Evolutionary conservation across 2,797 vertebrate genomes (phyloP).

Genomic region (Peromyscus eremicus): DNA sequence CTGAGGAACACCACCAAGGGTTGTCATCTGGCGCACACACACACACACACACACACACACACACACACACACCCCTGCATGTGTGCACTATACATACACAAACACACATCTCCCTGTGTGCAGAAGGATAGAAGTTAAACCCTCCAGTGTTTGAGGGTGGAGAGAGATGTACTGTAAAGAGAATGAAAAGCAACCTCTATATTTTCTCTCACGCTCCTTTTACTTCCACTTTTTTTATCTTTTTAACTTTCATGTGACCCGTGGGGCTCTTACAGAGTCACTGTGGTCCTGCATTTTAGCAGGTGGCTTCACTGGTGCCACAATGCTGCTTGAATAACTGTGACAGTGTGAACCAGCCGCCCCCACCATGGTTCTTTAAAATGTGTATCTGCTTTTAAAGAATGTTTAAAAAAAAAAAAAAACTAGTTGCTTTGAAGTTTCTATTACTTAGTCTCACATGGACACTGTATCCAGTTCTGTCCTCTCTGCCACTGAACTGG

Average conservation of each 20-base stretch:
- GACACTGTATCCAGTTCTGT: neutral
- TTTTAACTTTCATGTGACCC: neutral
- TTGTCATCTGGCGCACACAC: neutral
- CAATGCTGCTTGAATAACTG: fast-evolving
- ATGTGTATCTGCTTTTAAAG: conserved; percentile 8
- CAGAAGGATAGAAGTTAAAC: neutral
- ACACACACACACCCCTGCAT: too few species aligned
- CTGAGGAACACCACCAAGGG: neutral
- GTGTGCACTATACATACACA: neutral
- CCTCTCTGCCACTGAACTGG: neutral
- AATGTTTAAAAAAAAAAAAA: neutral
- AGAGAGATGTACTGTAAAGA: neutral
- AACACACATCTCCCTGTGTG: neutral
- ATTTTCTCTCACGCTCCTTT: neutral
- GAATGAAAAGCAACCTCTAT: neutral
- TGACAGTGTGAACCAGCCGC: neutral
- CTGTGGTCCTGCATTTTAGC: neutral
- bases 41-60: neutral
- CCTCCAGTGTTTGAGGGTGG: neutral
- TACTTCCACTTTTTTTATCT: neutral
- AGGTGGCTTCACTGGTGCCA: neutral
- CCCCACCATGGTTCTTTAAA: neutral
- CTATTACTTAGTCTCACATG: neutral
- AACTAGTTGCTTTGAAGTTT: neutral
- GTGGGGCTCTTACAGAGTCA: neutral